Evolutionary conservation across 64 coral and sea anemone species (phyloP), one percentile per base, ranked within the genome.

Genomic region (Catalaphyllia jardinei): DNA sequence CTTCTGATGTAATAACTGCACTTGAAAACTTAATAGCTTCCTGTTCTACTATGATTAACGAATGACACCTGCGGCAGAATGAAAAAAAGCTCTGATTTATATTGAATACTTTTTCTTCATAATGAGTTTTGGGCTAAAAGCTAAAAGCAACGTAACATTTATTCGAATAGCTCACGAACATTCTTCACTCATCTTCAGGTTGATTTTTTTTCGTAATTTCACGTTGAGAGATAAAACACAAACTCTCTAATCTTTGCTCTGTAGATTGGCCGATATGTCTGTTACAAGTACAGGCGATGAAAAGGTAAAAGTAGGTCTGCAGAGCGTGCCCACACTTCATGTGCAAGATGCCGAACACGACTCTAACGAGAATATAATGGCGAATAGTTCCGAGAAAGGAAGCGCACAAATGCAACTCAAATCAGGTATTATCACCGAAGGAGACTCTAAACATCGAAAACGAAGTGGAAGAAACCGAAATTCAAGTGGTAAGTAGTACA

Each of bases 361-460:
- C 28, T 22, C 62, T 12, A 85, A 85, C 52, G 4, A 71, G 61
- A 85, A 85, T 63, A 71, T 71, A 51, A 71, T 10, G 13, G 38
- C 42, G 12, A 38, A 49, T 11, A 79, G 76, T 12, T 79, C 76
- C 7, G 64, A 1, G 22, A 69, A 3, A 69, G 10, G 65, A 20
- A 69, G 65, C 65, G 65, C 65, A 11, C 65, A 69, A 11, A 71
- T 33, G 6, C 12, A 85, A 71, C 4, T 67, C 35, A 71, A 71
- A n/a, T 69, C 62, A 29, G 81, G 81, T 11, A 85, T 85, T 14
- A 85, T 85, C 33, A 85, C 81, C 25, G 81, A 85, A 51, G 35
- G 62, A 63, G 79, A 64, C 10, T 42, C 59, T 55, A 42, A 83
- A 31, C 35, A 31, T 33, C 65, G 81, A 22, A 38, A 85, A 12